Evolutionary conservation across 2,888 invertebrate species (phyloP), one percentile per base, ranked within the genome.

Genomic region (Schrankia costaestrigalis): DNA sequence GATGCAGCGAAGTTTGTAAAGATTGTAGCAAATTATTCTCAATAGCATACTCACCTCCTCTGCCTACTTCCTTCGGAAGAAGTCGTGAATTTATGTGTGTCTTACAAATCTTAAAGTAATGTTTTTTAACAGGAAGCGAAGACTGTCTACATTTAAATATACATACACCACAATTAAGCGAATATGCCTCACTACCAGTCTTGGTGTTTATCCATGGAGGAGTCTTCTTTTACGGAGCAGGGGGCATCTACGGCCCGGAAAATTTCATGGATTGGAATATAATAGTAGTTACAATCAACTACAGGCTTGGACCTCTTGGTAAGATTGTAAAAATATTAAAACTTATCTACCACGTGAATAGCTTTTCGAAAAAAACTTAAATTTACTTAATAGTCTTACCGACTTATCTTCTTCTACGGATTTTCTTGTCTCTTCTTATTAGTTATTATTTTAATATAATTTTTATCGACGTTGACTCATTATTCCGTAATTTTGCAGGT

Each of bases 221-320:
- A 0, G 91, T 91, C 8, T 93, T 91, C 65, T 93, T 93, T 90
- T 92, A 90, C 50, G 92, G 93, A 0, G 74, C 84, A 1, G 89
- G 89, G 0, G 70, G 74, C 5, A 35, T 65, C 1, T 91, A 90
- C 62, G 90, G 90, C 1, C 89, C 92, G 0, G 71, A 83, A 6
- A 83, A 88, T 43, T 49, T 94, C 0, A 90, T 94, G 90, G 90
- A 91, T 30, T 73, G 81, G 25, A 89, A 93, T 46, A 78, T 93
- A 1, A 90, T 94, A 1, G 80, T 91, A 0, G 93, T 93, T 0
- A 11, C 24, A 24, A 3, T 24, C 3, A 24, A 93, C 91, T 94
- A 94, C 59, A 83, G 94, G 26, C 56, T 94, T n/a, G 94, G 94
- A 24, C 91, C 92, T 0, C 62, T 94, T 37, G 94, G 92, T 91